A percentile compares a stretch with the other conserved stretches of the same genome.
These are phyloP conservation scores for Pseudopipra pipra DNA, from an alignment of 2,113 vertebrate species.

Conservation along the genomic window DNA sequence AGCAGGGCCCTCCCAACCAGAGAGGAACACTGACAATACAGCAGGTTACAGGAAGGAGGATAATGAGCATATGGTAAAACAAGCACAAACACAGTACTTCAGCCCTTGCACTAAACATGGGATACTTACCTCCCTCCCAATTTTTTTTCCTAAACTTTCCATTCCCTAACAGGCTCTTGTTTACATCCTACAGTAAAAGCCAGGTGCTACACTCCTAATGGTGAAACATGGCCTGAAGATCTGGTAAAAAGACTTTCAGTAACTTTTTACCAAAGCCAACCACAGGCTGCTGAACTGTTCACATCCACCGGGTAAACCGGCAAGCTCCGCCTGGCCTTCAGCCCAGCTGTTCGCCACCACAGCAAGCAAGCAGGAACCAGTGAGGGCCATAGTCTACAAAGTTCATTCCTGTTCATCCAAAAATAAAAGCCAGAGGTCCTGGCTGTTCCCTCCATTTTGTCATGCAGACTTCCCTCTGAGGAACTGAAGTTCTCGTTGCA, in stretches of 20 bases:
- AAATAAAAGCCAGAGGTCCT: background rate
- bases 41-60: background rate
- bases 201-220: background rate
- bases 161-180: background rate
- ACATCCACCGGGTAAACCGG: background rate
- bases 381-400: fast-evolving
- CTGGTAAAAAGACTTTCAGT: background rate
- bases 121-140: background rate
- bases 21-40: fast-evolving
- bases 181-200: background rate
- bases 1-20: background rate
- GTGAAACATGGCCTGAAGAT: background rate
- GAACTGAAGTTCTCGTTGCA: background rate
- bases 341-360: background rate
- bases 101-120: background rate
- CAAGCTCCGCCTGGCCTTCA: background rate
- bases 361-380: background rate
- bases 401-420: background rate
- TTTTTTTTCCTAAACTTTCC: background rate
- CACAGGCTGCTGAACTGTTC: background rate
- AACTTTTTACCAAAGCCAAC: background rate
- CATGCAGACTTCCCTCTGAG: background rate
- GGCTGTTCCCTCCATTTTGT: background rate
- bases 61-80: background rate
- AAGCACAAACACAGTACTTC: background rate